phyloP scores from a whole-genome alignment of 2,797 vertebrate species.

The Falco cherrug region DNA sequence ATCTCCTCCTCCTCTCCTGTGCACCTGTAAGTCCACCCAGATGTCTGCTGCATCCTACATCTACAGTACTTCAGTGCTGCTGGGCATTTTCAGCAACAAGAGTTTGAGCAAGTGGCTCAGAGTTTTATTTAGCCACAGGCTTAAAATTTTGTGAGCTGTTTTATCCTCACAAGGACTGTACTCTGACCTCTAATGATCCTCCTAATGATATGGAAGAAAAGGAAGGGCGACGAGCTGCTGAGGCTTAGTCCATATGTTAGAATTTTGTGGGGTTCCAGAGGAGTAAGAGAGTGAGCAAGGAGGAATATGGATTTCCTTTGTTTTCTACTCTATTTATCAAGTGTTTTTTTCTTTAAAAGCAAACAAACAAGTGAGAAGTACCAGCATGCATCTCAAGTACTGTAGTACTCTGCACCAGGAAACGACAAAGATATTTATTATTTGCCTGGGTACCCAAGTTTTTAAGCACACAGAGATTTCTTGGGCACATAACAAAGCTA shows the following conservation, averaged over 20 bases:
- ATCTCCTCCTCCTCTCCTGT: neutral
- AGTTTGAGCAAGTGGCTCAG: neutral
- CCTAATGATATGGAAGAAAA: neutral
- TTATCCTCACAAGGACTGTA: neutral
- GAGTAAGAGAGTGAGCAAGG: neutral
- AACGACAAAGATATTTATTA: neutral
- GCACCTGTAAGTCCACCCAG: neutral
- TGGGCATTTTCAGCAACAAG: neutral
- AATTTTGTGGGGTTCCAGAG: neutral
- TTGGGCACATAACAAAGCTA: neutral
- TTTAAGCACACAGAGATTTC: neutral
- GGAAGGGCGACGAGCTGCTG: neutral
- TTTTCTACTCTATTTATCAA: neutral
- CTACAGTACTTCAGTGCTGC: neutral
- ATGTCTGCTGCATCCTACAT: neutral
- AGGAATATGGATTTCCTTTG: neutral
- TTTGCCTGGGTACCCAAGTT: neutral
- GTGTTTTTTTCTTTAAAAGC: neutral
- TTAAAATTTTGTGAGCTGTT: neutral
- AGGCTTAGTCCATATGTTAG: neutral
- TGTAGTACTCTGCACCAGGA: neutral
- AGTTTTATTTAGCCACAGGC: neutral
- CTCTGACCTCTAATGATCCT: neutral
- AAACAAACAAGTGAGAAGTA: neutral
- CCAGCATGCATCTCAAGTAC: neutral